Evolutionary conservation across 1,140 invertebrate species (phyloP).

Genomic region (Drosophila mauritiana): DNA sequence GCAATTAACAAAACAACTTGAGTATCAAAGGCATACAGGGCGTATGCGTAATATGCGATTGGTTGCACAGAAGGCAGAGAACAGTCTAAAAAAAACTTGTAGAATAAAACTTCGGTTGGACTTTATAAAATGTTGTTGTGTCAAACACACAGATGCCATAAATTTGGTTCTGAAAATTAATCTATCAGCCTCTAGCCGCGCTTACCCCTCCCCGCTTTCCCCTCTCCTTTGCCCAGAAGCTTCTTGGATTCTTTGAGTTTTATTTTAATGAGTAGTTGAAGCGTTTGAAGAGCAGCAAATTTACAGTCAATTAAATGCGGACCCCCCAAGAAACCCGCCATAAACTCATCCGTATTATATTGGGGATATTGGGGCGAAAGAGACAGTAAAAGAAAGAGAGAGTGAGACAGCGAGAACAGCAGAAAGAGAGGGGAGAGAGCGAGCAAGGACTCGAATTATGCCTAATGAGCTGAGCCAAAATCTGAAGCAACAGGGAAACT

Average conservation of each 20-base stretch:
- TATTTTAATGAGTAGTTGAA: constrained; percentile 74
- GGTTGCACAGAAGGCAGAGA: constrained; percentile 16
- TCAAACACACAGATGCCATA: no score
- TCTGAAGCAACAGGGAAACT: constrained; percentile 28
- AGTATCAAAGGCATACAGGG: constrained; percentile 32
- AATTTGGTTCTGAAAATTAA: background rate
- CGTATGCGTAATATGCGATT: constrained; percentile 66
- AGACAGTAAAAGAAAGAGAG: background rate
- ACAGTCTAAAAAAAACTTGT: background rate
- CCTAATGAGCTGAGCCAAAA: constrained; percentile 71
- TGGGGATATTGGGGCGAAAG: background rate
- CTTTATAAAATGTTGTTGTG: no score
- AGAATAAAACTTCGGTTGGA: no score
- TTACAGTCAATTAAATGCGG: constrained; percentile 78
- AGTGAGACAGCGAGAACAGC: background rate
- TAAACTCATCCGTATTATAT: constrained; percentile 12
- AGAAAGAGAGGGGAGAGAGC: no score
- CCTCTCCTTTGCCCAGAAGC: background rate
- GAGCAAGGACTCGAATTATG: constrained; percentile 56
- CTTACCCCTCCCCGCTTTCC: no score
- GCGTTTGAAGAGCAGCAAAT: constrained; percentile 70
- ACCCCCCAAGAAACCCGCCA: constrained; percentile 3
- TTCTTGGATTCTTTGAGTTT: constrained; percentile 29
- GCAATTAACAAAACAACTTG: constrained; percentile 49
- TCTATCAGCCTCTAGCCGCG: background rate